Base-by-base conservation (phyloP, 2,113 vertebrate species). In the Muntiacus reevesi region DNA sequence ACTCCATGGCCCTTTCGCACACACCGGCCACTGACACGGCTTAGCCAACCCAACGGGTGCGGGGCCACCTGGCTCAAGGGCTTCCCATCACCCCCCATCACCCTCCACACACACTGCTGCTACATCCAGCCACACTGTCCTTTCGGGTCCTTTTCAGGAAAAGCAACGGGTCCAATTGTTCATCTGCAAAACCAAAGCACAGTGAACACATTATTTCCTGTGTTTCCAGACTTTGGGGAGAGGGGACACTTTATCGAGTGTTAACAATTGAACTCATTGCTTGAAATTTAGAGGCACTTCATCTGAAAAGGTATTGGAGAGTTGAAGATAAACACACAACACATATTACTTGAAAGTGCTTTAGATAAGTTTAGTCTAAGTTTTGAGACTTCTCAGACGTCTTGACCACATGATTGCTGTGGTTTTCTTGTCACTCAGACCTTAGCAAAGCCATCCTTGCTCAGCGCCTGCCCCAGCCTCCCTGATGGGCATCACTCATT, bases 231-330 rank as follows among this genome's bases (percentile, higher is more conserved):
- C 50, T 50, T 79, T 33, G 47, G 28, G 9, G 14, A 40, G 8
- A 6, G 50, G 83, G 59, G n/a, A 50, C 16, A 43, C 30, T 86
- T 14, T 2, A 57, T n/a, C 2, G 15, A 2, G 7, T 40, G 25
- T 54, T 43, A 40, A 40, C 62, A 52, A 54, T 23, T 23, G 55
- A 89, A 71, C 21, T 36, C 82, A 15, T 50, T 43, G 71, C 30
- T 74, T 54, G 50, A 36, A 33, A 84, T 79, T 71, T 50, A 88
- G 76, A 87, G 81, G 60, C 15, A 4, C 64, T 92, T 83, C 55
- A 30, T 43, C 27, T 93, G 67, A 36, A 85, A 94, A 89, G 47
- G 28, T 21, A 17, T 11, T 83, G 25, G 43, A 89, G 47, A 50
- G 4, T 21, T 36, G 47, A 64, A 27, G 45, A 47, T 91, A 87